Conservation (phyloP, 2,888 invertebrate genomes). For the Nemotelus pantherinus region DNA sequence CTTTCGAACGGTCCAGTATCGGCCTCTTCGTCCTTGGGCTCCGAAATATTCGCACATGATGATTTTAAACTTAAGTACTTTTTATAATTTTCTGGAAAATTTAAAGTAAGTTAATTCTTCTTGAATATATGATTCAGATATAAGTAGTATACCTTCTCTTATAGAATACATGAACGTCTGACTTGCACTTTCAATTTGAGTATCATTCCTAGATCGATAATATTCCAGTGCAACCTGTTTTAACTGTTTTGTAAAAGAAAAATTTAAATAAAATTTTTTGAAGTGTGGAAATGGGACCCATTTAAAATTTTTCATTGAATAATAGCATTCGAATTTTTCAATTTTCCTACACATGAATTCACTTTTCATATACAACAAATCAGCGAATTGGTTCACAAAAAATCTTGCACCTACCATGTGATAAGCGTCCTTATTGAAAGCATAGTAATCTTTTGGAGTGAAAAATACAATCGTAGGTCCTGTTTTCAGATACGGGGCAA, state of each 20-base stretch:
- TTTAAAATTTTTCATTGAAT: too few species aligned
- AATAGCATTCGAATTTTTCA: too few species aligned
- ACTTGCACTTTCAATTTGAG: constrained; percentile 64
- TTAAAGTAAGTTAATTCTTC: not conserved
- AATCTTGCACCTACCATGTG: constrained; percentile 70
- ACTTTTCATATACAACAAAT: not conserved
- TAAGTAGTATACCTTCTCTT: constrained; percentile 44
- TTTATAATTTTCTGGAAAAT: constrained; percentile 29
- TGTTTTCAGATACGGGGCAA: constrained; percentile 74
- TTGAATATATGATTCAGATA: constrained; percentile 15
- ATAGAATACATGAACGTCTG: constrained; percentile 54
- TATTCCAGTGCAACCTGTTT: constrained; percentile 79
- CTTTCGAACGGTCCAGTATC: not conserved
- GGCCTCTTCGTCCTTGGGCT: constrained; percentile 5
- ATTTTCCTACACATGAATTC: too few species aligned
- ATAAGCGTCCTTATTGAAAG: constrained; percentile 73
- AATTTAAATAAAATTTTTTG: too few species aligned
- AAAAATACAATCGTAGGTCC: constrained; percentile 81
- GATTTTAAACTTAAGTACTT: constrained; percentile 11
- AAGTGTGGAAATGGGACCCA: too few species aligned
- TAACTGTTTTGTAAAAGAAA: constrained; percentile 67
- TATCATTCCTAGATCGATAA: constrained; percentile 72
- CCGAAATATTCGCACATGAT: constrained; percentile 27
- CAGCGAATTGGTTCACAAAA: constrained; percentile 2
- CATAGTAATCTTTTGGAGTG: constrained; percentile 79